Conservation (phyloP, 2,797 vertebrate genomes). For the Gobio occitaniae region DNA sequence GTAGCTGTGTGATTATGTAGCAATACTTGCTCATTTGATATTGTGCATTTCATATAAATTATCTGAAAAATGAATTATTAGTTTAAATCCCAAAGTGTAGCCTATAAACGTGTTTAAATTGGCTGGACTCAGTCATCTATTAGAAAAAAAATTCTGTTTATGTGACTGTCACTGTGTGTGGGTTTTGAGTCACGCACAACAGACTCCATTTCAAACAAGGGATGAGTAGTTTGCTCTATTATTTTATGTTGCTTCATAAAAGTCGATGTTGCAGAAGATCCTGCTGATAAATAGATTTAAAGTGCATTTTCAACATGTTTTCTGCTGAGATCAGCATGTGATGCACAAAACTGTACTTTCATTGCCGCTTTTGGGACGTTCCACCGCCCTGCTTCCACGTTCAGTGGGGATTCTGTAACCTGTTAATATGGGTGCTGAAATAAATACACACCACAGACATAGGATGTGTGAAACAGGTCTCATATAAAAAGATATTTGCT, state of each 20-base stretch:
- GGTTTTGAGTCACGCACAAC: background rate
- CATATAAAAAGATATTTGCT: background rate
- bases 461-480: background rate
- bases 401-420: background rate
- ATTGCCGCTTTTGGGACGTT: background rate
- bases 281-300: constrained; percentile 24
- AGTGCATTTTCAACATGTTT: constrained; percentile 29
- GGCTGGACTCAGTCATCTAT: background rate
- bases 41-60: background rate
- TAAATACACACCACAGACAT: background rate
- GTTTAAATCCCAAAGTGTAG: background rate
- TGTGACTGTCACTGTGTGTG: background rate
- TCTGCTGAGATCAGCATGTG: constrained; percentile 12
- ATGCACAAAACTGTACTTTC: constrained; percentile 17
- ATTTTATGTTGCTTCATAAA: background rate
- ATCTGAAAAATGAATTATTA: background rate
- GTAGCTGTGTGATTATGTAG: background rate
- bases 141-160: background rate
- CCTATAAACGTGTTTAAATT: background rate
- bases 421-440: background rate
- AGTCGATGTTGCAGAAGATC: background rate
- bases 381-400: background rate
- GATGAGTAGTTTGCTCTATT: constrained; percentile 14
- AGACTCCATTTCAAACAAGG: background rate
- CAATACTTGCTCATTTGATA: background rate